Evolutionary conservation across 2,113 vertebrate genomes (phyloP), one percentile per base, ranked within the genome.

Genomic region (Aegypius monachus): DNA sequence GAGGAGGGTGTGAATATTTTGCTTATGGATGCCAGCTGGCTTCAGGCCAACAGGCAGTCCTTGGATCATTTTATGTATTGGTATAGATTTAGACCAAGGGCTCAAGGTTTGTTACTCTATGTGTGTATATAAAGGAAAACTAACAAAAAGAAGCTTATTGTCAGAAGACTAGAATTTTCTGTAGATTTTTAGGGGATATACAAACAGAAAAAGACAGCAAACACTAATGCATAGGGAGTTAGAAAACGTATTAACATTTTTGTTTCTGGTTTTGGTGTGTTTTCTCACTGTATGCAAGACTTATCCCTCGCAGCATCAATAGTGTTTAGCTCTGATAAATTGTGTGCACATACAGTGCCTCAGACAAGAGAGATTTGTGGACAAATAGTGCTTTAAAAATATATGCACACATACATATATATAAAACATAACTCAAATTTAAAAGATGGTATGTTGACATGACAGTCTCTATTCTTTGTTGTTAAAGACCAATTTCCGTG

Each of bases 281-380:
- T 75, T 74, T 80, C 25, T 83, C 16, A 67, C 34, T 86, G 9
- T 36, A 22, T 73, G 11, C 10, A 70, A 62, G 50, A 43, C 0
- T 5, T 72, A 43, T 7, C 3, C 9, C 11, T 90, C 1, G 3
- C 13, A 66, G 5, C 36, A 73, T 55, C 40, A 40, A 9, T 70
- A 38, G 13, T 27, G 6, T 61, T 25, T n/a, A 32, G 4, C 6
- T 72, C 0, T 0, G n/a, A 36, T 42, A 72, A 77, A 56, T 13
- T 40, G 3, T 38, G 25, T 56, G 21, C 10, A 66, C 8, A n/a
- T 16, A 29, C 14, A 68, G 13, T 15, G 14, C 36, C 7, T 79
- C 50, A 67, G 52, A 61, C 3, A 45, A 72, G 23, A 96, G 22
- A 84, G 1, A 36, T 11, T 59, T 70, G 20, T n/a, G 13, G 40